Conservation (phyloP, 2,888 invertebrate genomes). For the Clostera curtula region DNA sequence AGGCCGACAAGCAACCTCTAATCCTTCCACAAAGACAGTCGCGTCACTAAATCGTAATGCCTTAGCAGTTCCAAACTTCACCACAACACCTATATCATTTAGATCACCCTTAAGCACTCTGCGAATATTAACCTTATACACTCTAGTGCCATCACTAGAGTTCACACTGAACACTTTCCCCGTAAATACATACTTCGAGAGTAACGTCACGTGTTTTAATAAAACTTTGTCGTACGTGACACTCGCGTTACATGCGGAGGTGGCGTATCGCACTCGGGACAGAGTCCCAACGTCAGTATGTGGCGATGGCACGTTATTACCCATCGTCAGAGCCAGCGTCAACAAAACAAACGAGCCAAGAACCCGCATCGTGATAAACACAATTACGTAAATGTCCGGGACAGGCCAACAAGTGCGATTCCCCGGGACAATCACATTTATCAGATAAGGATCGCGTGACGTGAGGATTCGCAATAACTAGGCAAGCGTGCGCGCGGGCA, state of each 20-base stretch:
- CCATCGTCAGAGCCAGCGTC: slow-evolving; percentile 27
- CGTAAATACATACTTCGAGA: slow-evolving; percentile 58
- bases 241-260: slow-evolving; percentile 32
- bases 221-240: slow-evolving; percentile 41
- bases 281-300: slow-evolving; percentile 4
- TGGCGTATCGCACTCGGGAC: slow-evolving; percentile 18
- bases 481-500: slow-evolving; percentile 57
- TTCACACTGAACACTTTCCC: slow-evolving; percentile 53
- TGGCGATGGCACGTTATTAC: slow-evolving; percentile 27
- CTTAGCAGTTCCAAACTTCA: slow-evolving; percentile 40
- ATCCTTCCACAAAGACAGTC: slow-evolving; percentile 47
- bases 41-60: slow-evolving; percentile 52
- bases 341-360: slow-evolving; percentile 32
- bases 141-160: slow-evolving; percentile 32
- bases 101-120: slow-evolving; percentile 61
- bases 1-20: slow-evolving; percentile 34
- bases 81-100: slow-evolving; percentile 46
- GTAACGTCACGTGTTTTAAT: slow-evolving; percentile 46
- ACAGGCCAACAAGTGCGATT: slow-evolving; percentile 18
- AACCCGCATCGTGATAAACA: slow-evolving; percentile 31
- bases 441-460: slow-evolving; percentile 19
- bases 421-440: slow-evolving; percentile 10
- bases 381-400: slow-evolving; percentile 14
- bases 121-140: slow-evolving; percentile 58
- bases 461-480: slow-evolving; percentile 28